Base-by-base conservation (phyloP, 2,113 vertebrate genomes). In the Girardinichthys multiradiatus region DNA sequence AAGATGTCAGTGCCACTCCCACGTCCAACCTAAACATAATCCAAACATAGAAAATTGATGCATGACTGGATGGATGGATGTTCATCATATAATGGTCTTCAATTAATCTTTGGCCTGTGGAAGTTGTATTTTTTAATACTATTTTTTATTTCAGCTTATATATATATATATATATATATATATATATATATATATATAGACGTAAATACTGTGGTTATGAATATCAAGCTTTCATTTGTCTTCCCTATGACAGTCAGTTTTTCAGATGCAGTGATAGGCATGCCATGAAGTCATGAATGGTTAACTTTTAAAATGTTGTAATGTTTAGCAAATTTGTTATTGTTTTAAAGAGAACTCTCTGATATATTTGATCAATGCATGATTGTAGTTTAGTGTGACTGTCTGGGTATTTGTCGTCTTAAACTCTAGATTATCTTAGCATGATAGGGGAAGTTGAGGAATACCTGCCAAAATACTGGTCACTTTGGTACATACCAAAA, bases 401-500 rank as follows among this genome's bases (percentile, higher is more conserved):
- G 69, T 61, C 28, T 76, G 57, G 63, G 26, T 67, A 64, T 77
- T 6, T 82, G 71, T 73, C 68, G 54, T 29, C 77, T 79, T 64
- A 74, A 74, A 77, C 28, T n/a, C 57, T 76, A 77, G 74, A 84
- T 86, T 87, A 86, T 87, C 82, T 62, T 48, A 42, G 67, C 69
- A 37, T 60, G 85, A 91, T 91, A 71, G 86, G 63, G 64, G 57
- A 83, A 80, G 70, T 74, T 86, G 77, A 65, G 37, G 77, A 86
- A 86, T 84, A 90, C 74, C 81, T 94, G 89, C 88, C 90, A 90
- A 82, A 87, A 87, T 76, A 83, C 65, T 77, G 61, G 84, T 84
- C 84, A 72, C 82, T 76, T 83, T 86, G 48, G 66, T 80, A 28
- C 76, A 83, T 73, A 75, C 81, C 75, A 74, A 74, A 76, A 69